Conservation (phyloP, 1,140 invertebrate species). For the Drosophila novamexicana region DNA sequence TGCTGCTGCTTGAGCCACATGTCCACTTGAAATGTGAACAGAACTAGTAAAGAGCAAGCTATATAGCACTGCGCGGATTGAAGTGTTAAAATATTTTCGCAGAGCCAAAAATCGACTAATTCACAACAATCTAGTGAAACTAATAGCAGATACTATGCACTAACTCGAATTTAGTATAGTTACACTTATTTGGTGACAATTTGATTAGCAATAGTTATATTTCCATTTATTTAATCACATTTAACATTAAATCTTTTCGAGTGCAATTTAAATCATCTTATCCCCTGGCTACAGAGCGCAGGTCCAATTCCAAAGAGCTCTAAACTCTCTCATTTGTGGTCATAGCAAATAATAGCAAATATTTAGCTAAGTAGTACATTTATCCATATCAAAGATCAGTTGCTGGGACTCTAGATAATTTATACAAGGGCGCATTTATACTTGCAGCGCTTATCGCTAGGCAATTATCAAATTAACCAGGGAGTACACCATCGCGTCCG, state of each 20-base stretch:
- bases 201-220: too few species aligned
- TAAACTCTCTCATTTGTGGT: background rate
- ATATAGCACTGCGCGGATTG: background rate
- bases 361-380: background rate
- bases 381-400: background rate
- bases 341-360: slow-evolving; percentile 5
- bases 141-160: background rate
- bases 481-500: slow-evolving; percentile 14
- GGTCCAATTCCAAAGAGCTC: background rate
- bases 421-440: slow-evolving; percentile 1
- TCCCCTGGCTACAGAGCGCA: too few species aligned
- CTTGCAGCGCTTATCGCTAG: slow-evolving; percentile 30
- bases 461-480: slow-evolving; percentile 40
- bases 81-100: slow-evolving; percentile 1
- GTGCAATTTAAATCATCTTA: too few species aligned
- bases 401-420: background rate
- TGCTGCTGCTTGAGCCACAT: slow-evolving; percentile 12
- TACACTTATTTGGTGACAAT: too few species aligned
- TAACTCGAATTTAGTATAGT: too few species aligned
- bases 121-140: background rate
- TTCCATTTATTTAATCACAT: background rate
- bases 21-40: slow-evolving; percentile 16
- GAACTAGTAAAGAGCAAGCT: background rate
- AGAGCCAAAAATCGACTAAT: background rate
- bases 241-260: background rate